phyloP scores from a whole-genome alignment of 35 echinoderm and acorn worm species.

The Apostichopus parvimensis region DNA sequence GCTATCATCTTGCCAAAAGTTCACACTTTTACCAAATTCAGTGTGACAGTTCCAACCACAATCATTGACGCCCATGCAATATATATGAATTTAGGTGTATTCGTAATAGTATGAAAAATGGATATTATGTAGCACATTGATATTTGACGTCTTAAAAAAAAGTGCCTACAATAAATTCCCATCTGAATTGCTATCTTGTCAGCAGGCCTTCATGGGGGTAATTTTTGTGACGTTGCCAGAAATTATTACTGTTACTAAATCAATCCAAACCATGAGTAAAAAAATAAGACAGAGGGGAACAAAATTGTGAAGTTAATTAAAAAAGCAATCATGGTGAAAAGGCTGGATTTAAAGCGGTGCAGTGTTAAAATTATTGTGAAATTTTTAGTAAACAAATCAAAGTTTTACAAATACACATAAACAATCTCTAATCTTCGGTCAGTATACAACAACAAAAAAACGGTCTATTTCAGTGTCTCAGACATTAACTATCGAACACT shows the following conservation, averaged over 20 bases:
- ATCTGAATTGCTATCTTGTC: not conserved
- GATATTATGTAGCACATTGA: slow-evolving; percentile 48
- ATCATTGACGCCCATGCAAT: slow-evolving; percentile 40
- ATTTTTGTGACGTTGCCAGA: slow-evolving; percentile 24
- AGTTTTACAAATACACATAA: not conserved
- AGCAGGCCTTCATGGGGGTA: slow-evolving; percentile 4
- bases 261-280: slow-evolving; percentile 12
- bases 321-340: slow-evolving; percentile 47
- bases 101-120: slow-evolving; percentile 31
- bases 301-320: slow-evolving; percentile 50
- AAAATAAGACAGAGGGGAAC: slow-evolving; percentile 9
- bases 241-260: slow-evolving; percentile 45
- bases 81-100: slow-evolving; percentile 37
- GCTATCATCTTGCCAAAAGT: slow-evolving; percentile 47
- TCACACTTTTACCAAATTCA: slow-evolving; percentile 36
- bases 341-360: slow-evolving; percentile 45
- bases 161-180: slow-evolving; percentile 17
- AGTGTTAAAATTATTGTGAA: not conserved
- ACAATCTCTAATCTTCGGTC: no score
- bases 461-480: no score
- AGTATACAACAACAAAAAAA: no score
- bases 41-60: slow-evolving; percentile 31
- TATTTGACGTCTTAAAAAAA: slow-evolving; percentile 4
- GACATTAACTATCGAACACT: no score
- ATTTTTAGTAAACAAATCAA: slow-evolving; percentile 31